Conservation (phyloP, 2,888 invertebrate genomes). For the Ophonus ardosiacus region DNA sequence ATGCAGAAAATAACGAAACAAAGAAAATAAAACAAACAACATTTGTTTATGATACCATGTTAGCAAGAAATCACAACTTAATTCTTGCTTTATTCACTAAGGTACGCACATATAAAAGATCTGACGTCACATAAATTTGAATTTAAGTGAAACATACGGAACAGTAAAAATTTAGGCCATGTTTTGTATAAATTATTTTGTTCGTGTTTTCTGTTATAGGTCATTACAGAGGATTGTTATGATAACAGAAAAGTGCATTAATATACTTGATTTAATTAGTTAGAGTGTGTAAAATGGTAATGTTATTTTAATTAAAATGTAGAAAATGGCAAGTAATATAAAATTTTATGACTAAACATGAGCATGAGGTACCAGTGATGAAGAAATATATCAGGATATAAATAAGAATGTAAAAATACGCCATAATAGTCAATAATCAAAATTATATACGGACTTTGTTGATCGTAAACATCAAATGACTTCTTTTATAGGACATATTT, state of each 20-base stretch:
- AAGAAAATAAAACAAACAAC: too few relatives aligned
- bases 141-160: not conserved
- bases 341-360: conserved; percentile 10
- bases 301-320: conserved; percentile 38
- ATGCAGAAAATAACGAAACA: too few relatives aligned
- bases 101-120: too few relatives aligned
- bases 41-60: too few relatives aligned
- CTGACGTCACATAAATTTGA: too few relatives aligned
- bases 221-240: not conserved
- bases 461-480: conserved; percentile 54
- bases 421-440: conserved; percentile 56
- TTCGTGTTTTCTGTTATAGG: not conserved
- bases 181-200: not conserved
- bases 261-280: conserved; percentile 23
- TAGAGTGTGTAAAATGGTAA: not conserved
- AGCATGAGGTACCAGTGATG: not conserved
- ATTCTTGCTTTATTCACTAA: too few relatives aligned
- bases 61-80: too few relatives aligned
- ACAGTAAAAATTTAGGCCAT: not conserved
- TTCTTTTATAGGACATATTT: conserved; percentile 56
- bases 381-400: conserved; percentile 41
- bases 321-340: not conserved
- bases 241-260: conserved; percentile 17
- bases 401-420: conserved; percentile 32
- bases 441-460: conserved; percentile 53